Percentiles rank a stretch among this genome's conserved stretches.
Conservation (phyloP, 2,113 vertebrate genomes). For the Neotoma lepida region DNA sequence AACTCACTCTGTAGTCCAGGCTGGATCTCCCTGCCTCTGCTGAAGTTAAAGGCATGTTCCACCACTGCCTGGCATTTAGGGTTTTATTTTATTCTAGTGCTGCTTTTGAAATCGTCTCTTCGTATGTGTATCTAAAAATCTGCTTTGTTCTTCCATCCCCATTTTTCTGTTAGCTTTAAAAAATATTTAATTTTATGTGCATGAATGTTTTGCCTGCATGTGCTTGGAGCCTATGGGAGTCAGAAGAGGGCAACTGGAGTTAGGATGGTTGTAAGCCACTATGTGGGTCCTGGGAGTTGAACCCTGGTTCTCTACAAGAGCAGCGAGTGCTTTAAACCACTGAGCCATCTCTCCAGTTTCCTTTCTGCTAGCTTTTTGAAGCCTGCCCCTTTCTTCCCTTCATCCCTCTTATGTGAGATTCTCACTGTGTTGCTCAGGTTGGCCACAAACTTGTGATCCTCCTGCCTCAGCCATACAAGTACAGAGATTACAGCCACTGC, state of each 20-base stretch:
- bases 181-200: background rate
- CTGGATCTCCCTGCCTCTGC: background rate
- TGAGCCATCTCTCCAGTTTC: background rate
- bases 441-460: background rate
- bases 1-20: background rate
- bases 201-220: background rate
- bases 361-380: background rate
- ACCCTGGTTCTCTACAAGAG: background rate
- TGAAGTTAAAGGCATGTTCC: background rate
- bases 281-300: background rate
- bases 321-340: background rate
- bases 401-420: background rate
- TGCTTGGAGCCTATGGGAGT: background rate
- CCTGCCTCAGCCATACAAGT: background rate
- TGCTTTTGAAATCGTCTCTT: conserved; percentile 24
- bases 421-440: background rate
- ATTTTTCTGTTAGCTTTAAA: conserved; percentile 39
- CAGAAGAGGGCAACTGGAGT: background rate
- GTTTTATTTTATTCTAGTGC: conserved; percentile 5
- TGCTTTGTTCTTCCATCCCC: background rate
- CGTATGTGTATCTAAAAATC: conserved; percentile 2
- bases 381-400: background rate
- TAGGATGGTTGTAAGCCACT: background rate
- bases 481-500: no score
- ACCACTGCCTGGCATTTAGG: background rate